A percentile compares a stretch with the other conserved stretches of the same genome.
Evolutionary conservation across 2,888 invertebrate genomes (phyloP).

Genomic region (Chalcis sispes): DNA sequence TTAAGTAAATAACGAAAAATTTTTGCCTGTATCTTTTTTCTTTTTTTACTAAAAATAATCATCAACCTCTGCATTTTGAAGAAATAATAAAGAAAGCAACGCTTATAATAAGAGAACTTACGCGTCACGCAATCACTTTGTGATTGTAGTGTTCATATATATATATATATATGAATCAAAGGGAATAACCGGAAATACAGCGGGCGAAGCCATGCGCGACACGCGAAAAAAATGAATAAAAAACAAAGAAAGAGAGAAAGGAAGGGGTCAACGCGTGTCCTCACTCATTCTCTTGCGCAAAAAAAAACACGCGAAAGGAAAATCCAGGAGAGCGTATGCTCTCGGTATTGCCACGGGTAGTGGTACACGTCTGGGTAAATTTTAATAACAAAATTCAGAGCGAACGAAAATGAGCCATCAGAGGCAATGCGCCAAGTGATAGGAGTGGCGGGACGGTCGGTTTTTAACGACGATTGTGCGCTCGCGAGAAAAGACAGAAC

Average conservation of each 20-base stretch:
- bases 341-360: too few species aligned
- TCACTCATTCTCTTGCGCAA: not conserved
- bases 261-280: not conserved
- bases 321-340: not conserved
- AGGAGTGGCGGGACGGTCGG: constrained; percentile 42
- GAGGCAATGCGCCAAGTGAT: constrained; percentile 66
- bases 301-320: constrained; percentile 24
- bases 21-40: constrained; percentile 30
- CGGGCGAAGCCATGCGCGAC: constrained; percentile 40
- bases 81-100: constrained; percentile 50
- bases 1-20: constrained; percentile 28
- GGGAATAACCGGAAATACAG: constrained; percentile 50
- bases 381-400: constrained; percentile 68
- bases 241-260: not conserved
- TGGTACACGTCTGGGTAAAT: constrained; percentile 57
- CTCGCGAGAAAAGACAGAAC: constrained; percentile 44
- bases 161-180: too few species aligned
- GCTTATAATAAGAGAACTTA: not conserved
- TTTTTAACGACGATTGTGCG: constrained; percentile 31
- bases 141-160: not conserved
- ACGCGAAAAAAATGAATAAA: not conserved
- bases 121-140: constrained; percentile 10
- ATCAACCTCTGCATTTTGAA: too few species aligned
- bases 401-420: constrained; percentile 70
- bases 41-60: too few species aligned